phyloP scores from a whole-genome alignment of 2,797 vertebrate genomes.

The Leucoraja ocellata region DNA sequence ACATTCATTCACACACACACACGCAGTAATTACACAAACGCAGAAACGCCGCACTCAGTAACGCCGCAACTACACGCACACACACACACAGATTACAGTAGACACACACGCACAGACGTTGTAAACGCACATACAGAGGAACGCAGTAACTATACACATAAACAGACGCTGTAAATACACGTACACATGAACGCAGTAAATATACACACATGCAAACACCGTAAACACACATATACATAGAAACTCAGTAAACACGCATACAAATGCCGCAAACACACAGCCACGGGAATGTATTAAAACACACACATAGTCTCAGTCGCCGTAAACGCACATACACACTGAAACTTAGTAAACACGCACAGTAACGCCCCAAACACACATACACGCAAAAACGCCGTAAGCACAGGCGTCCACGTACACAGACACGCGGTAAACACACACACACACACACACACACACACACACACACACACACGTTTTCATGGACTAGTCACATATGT shows the following conservation, averaged over 20 bases:
- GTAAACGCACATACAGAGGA: no score
- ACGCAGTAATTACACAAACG: background rate
- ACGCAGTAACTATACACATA: no score
- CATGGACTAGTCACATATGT: no score
- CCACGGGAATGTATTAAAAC: background rate
- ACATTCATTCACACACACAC: background rate
- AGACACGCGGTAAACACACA: no score
- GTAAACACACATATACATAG: no score
- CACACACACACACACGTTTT: no score
- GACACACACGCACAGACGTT: background rate
- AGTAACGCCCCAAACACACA: background rate
- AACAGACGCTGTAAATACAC: background rate
- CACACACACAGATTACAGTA: no score
- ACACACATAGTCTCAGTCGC: background rate
- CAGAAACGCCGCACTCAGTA: conserved; percentile 49
- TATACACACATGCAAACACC: background rate
- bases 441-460: no score
- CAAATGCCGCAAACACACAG: background rate
- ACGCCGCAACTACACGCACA: background rate
- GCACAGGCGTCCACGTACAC: no score
- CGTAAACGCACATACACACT: background rate
- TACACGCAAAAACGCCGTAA: background rate
- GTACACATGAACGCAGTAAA: background rate
- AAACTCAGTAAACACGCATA: background rate
- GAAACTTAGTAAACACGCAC: background rate